phyloP scores from a whole-genome alignment of 2,888 invertebrate species.

The Chaitophorus viminalis region DNA sequence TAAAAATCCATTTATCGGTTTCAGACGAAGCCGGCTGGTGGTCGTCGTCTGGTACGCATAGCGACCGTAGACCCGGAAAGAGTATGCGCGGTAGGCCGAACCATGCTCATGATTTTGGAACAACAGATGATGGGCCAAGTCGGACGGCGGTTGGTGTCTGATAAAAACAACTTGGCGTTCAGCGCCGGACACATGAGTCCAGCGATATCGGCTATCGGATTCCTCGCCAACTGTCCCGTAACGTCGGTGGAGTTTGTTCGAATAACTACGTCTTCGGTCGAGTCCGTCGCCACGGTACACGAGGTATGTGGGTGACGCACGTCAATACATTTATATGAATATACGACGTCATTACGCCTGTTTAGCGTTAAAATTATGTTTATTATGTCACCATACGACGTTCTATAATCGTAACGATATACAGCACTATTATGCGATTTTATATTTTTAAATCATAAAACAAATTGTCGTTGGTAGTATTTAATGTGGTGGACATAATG shows the following conservation, averaged over 20 bases:
- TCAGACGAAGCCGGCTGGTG: neutral
- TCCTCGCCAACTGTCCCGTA: slow-evolving; percentile 62
- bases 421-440: no score
- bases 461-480: no score
- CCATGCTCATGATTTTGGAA: slow-evolving; percentile 10
- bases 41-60: neutral
- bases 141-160: neutral
- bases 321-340: no score
- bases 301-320: slow-evolving; percentile 12
- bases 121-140: neutral
- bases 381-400: no score
- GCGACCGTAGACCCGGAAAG: slow-evolving; percentile 8
- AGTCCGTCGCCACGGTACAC: slow-evolving; percentile 28
- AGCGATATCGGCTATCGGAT: neutral
- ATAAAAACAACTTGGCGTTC: neutral
- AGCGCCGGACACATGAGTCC: slow-evolving; percentile 37
- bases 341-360: no score
- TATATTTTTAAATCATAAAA: no score
- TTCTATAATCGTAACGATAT: no score
- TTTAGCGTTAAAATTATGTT: no score
- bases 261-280: neutral
- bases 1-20: no score
- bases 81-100: neutral
- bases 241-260: slow-evolving; percentile 5
- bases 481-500: no score